Evolutionary conservation across 2,113 vertebrate species (phyloP).

Genomic region (Lophotis ruficrista): DNA sequence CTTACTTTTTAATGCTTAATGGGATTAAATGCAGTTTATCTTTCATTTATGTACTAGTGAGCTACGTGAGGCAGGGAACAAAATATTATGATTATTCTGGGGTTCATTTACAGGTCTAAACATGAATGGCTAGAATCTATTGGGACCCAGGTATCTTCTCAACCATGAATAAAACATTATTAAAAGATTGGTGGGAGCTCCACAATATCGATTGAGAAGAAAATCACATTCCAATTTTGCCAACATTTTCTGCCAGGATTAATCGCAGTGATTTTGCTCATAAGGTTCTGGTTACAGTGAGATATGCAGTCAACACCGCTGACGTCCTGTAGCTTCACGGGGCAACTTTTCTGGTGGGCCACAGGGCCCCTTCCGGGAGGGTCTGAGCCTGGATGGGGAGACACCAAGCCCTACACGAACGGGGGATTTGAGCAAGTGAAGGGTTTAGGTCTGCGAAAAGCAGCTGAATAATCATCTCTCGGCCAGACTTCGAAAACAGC

Average conservation of each 20-base stretch:
- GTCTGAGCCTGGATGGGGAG: background rate
- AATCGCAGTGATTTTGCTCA: constrained; percentile 28
- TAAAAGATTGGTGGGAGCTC: background rate
- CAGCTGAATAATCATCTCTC: background rate
- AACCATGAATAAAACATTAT: constrained; percentile 41
- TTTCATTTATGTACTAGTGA: constrained; percentile 29
- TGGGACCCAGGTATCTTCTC: constrained; percentile 9
- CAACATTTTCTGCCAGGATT: constrained; percentile 45
- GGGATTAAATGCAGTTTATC: constrained; percentile 52
- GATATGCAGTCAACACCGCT: background rate
- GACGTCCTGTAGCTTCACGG: accelerated
- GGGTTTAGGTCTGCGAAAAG: background rate
- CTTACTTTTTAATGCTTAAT: constrained; percentile 37
- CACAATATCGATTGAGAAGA: background rate
- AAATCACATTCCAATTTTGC: background rate
- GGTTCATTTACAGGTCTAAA: constrained; percentile 48
- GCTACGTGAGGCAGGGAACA: background rate
- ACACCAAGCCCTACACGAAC: accelerated
- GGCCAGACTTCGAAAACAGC: background rate
- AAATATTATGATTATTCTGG: background rate
- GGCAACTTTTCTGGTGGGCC: background rate
- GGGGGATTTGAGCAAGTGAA: background rate
- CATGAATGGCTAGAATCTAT: background rate
- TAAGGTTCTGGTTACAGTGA: background rate
- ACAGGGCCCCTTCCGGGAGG: background rate